Conservation (phyloP, 2,113 vertebrate species). For the Numenius arquata region DNA sequence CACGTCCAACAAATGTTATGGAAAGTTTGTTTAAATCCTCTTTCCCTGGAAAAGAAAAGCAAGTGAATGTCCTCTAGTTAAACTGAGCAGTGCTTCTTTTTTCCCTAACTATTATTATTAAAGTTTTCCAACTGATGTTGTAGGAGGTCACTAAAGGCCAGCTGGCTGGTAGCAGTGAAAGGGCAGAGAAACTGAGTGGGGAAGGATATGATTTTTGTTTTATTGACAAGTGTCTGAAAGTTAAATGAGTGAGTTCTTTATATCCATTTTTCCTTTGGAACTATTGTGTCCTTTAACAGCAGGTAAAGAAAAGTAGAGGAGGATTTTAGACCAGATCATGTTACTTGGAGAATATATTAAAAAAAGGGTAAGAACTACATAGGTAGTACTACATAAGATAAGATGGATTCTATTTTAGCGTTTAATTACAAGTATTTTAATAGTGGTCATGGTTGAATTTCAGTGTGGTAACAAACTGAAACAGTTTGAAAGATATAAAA, state of each 20-base stretch:
- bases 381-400: background rate
- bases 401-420: background rate
- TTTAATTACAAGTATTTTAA: background rate
- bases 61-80: constrained; percentile 72
- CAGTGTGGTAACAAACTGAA: background rate
- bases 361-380: background rate
- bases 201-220: background rate
- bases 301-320: background rate
- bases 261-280: background rate
- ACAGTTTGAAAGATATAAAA: background rate
- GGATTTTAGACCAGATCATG: background rate
- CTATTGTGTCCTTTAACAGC: background rate
- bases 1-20: constrained; percentile 78
- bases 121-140: constrained; percentile 31
- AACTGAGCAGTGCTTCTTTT: constrained; percentile 63
- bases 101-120: background rate
- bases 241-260: background rate
- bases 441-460: background rate
- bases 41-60: constrained; percentile 78
- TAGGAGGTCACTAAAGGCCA: constrained; percentile 68
- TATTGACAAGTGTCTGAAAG: background rate
- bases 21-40: constrained; percentile 83
- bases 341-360: background rate
- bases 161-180: constrained; percentile 59
- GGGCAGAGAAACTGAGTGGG: background rate